These are phyloP conservation scores for Dipodomys ordii DNA, from an alignment of 2,113 vertebrate genomes.

Conservation along the genomic window DNA sequence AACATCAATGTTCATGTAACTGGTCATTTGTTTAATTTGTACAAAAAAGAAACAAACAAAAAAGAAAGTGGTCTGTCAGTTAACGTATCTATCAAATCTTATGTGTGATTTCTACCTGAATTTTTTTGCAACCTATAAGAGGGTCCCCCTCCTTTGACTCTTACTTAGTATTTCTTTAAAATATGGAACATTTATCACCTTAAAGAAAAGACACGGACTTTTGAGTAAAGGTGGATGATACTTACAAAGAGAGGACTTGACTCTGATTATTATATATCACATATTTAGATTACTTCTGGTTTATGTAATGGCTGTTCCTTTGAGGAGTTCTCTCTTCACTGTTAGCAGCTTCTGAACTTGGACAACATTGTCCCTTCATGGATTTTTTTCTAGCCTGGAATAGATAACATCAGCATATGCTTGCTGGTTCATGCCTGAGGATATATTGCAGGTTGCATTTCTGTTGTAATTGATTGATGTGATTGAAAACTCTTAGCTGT, in stretches of 20 bases:
- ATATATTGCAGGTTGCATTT: background rate
- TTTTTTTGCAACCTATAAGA: background rate
- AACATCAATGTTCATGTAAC: background rate
- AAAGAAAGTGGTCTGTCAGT: background rate
- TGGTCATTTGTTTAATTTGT: background rate
- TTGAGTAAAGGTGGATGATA: background rate
- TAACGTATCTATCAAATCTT: background rate
- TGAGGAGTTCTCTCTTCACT: background rate
- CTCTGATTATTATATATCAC: background rate
- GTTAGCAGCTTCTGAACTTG: constrained; percentile 46
- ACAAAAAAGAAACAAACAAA: background rate
- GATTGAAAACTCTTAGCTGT: constrained; percentile 24
- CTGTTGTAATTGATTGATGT: background rate
- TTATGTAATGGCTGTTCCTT: constrained; percentile 45
- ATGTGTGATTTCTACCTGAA: background rate
- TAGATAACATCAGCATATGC: constrained; percentile 39
- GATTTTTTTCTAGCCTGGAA: constrained; percentile 34
- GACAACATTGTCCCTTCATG: background rate
- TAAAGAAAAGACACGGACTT: background rate
- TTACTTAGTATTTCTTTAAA: background rate
- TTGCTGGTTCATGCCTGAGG: background rate
- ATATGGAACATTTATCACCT: background rate
- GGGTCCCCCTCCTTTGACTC: background rate
- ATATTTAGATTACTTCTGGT: background rate
- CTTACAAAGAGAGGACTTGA: background rate